Percentiles rank a stretch among this genome's conserved stretches.
Conservation (phyloP, 2,113 vertebrate genomes). For the Tricholaema leucomelas region DNA sequence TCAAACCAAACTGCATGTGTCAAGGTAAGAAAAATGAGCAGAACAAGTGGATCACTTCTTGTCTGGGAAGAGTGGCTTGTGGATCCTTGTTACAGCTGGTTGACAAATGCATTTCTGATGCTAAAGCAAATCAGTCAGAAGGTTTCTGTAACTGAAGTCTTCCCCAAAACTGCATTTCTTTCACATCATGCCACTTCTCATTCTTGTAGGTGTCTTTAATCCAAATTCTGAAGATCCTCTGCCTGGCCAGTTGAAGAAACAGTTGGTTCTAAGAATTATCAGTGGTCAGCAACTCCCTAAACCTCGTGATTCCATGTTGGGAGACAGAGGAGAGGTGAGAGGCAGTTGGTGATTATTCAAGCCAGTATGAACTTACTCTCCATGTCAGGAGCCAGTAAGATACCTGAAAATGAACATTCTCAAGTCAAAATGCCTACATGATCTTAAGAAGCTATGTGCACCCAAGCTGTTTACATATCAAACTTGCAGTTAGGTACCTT, state of each 20-base stretch:
- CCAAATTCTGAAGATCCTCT: constrained; percentile 89
- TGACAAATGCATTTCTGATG: neutral
- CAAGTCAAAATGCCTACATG: neutral
- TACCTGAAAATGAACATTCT: neutral
- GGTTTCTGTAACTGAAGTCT: neutral
- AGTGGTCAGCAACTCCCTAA: constrained; percentile 98
- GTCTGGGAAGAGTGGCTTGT: neutral
- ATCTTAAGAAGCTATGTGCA: neutral
- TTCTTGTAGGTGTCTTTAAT: constrained; percentile 86
- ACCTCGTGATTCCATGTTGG: constrained; percentile 94
- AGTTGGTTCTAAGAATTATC: constrained; percentile 91
- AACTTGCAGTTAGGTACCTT: neutral
- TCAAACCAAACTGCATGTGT: constrained; percentile 93
- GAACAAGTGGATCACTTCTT: neutral
- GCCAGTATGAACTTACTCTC: too few relatives aligned
- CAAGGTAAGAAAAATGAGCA: constrained; percentile 78
- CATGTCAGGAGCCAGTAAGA: neutral
- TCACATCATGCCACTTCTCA: neutral
- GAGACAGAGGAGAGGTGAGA: constrained; percentile 94
- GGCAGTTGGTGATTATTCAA: rapidly evolving
- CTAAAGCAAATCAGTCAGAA: neutral
- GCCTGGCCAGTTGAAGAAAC: constrained; percentile 89
- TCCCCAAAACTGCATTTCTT: neutral
- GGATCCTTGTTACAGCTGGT: neutral
- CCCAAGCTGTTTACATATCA: neutral